Base-by-base conservation (phyloP, 2,888 invertebrate genomes). In the Unio pictorum region DNA sequence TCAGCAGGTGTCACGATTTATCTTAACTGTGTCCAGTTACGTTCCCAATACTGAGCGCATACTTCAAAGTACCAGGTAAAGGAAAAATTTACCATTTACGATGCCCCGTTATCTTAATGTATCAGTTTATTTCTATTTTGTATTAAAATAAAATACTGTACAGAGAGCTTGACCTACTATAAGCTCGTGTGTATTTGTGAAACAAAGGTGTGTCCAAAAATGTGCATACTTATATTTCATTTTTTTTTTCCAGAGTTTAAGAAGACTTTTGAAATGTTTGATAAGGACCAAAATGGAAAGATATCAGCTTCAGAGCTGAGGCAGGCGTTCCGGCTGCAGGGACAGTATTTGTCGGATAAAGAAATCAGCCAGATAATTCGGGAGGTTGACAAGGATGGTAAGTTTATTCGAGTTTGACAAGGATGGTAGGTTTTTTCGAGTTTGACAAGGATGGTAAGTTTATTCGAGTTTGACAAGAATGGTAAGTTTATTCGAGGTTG, bases 191-290 rank as follows among this genome's bases (percentile, higher is more conserved):
- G 15, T 45, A 45, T 45, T 45, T 11, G 45, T 45, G 15, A 0
- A 45, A 45, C 45, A 45, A 11, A 45, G 2, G 45, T 45, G 15
- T 15, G 15, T 45, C 45, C 45, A 45, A 45, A 45, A 45, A 45
- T 45, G 45, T 45, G 11, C 45, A 15, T 11, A 45, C 45, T 3
- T 15, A 45, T 15, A 45, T 58, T 58, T 26, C 3, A 11, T 58
- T 58, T 18, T 2, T 20, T 58, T 58, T 58, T 3, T 67, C n/a
- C 67, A 73, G 74, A 74, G 55, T 58, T 71, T 58, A 71, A 68
- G 68, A 74, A 74, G 30, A 74, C 74, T 5, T 74, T 74, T 55
- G 66, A 74, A 45, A 68, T 74, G 74, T 74, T 74, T 66, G 74
- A 74, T 61, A 8, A 69, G 28, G 68, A 74, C 58, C 68, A 68